Conservation (phyloP, 2,888 invertebrate species). For the Eristalis arbustorum region DNA sequence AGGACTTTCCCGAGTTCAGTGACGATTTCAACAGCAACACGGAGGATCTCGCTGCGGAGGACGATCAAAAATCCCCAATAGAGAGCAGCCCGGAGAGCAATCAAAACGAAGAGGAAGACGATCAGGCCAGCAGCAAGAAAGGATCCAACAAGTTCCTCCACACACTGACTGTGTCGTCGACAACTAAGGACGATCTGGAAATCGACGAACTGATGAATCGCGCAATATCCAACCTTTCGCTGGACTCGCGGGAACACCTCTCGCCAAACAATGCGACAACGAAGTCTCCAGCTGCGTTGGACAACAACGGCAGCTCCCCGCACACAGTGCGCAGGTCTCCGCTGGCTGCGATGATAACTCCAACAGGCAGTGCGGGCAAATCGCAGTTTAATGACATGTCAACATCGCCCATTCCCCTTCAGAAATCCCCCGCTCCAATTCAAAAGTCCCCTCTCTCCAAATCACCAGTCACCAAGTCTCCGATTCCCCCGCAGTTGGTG, state of each 20-base stretch:
- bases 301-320: constrained; percentile 51
- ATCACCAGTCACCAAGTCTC: constrained; percentile 76
- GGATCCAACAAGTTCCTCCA: constrained; percentile 66
- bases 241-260: constrained; percentile 79
- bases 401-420: constrained; percentile 79
- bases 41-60: constrained; percentile 81
- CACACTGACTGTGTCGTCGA: constrained; percentile 70
- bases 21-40: constrained; percentile 76
- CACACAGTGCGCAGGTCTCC: constrained; percentile 45
- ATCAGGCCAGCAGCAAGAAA: constrained; percentile 68
- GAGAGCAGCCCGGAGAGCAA: constrained; percentile 75
- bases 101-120: constrained; percentile 77
- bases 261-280: constrained; percentile 74
- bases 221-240: constrained; percentile 79
- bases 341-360: constrained; percentile 37
- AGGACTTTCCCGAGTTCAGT: constrained; percentile 76
- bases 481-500: constrained; percentile 79
- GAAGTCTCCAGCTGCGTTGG: constrained; percentile 70
- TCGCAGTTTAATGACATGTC: constrained; percentile 79
- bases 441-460: constrained; percentile 73
- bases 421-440: constrained; percentile 75
- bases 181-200: constrained; percentile 79
- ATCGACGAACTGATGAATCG: constrained; percentile 80
- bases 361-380: constrained; percentile 71
- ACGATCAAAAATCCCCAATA: constrained; percentile 76